Evolutionary conservation across 2,113 vertebrate genomes (phyloP).

Genomic region (Odocoileus hemionus): DNA sequence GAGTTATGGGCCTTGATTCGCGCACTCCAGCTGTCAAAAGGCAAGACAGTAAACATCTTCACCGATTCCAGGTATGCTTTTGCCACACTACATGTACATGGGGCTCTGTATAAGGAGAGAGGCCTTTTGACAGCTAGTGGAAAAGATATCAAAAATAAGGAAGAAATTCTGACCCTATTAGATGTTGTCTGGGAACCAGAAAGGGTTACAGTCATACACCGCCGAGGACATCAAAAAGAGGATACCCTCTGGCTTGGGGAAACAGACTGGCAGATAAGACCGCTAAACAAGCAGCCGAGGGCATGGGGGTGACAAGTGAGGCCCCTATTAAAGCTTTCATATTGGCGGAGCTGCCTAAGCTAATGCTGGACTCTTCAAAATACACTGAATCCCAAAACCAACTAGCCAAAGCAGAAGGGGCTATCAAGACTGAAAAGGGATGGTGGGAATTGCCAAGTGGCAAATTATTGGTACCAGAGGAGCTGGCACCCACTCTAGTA

Average conservation of each 20-base stretch:
- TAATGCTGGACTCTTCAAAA: not conserved
- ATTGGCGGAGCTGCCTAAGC: not conserved
- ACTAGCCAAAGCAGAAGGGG: not conserved
- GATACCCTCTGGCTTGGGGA: not conserved
- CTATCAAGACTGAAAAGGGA: not conserved
- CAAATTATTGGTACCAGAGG: not conserved
- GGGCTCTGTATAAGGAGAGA: not conserved
- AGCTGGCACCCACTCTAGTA: not conserved
- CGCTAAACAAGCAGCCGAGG: not conserved
- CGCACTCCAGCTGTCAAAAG: rapidly evolving
- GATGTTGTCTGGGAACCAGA: not conserved
- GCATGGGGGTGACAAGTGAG: not conserved
- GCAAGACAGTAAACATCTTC: not conserved
- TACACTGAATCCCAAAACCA: not conserved
- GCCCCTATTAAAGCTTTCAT: not conserved
- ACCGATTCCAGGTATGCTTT: not conserved
- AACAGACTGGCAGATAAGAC: not conserved
- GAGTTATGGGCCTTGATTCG: not conserved
- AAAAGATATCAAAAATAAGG: not conserved
- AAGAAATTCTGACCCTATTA: not conserved
- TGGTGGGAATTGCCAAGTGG: not conserved
- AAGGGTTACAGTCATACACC: not conserved
- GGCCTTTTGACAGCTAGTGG: not conserved
- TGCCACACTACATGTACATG: not conserved
- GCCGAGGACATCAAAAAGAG: not conserved